A percentile compares a stretch with the other conserved stretches of the same genome.
These are phyloP conservation scores for Scaptomyza polygonia DNA, from an alignment of 2,888 invertebrate genomes.

Conservation along the genomic window DNA sequence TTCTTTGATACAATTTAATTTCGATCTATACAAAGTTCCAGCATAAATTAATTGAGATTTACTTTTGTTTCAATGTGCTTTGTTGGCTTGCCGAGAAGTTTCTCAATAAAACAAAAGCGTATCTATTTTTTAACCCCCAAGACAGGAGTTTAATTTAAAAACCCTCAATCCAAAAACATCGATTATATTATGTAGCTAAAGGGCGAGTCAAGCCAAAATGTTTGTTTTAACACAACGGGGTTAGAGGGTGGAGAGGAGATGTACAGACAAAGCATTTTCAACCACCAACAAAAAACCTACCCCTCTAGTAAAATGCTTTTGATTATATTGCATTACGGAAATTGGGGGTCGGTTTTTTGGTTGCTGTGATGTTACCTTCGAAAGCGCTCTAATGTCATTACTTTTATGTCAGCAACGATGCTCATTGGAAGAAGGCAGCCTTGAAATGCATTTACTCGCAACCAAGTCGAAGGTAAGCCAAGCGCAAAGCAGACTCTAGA, in stretches of 20 bases:
- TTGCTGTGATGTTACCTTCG: slow-evolving; percentile 41
- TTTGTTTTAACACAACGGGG: slow-evolving; percentile 57
- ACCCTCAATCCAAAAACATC: slow-evolving; percentile 40
- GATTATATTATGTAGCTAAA: slow-evolving; percentile 70
- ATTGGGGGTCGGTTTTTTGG: slow-evolving; percentile 40
- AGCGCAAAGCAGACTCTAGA: neutral
- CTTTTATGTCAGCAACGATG: slow-evolving; percentile 58
- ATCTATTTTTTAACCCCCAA: slow-evolving; percentile 10
- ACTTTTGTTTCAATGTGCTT: slow-evolving; percentile 2
- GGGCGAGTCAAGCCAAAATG: slow-evolving; percentile 43
- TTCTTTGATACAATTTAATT: neutral
- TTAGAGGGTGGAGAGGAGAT: too few relatives aligned
- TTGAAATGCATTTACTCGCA: slow-evolving; percentile 34
- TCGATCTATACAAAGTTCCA: neutral
- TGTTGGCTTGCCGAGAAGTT: slow-evolving; percentile 1
- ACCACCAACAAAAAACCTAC: slow-evolving; percentile 55
- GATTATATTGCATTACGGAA: slow-evolving; percentile 57
- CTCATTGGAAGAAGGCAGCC: slow-evolving; percentile 33
- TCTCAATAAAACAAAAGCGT: slow-evolving; percentile 3
- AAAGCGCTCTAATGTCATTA: slow-evolving; percentile 48
- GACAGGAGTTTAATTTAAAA: slow-evolving; percentile 41
- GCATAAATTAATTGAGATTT: neutral
- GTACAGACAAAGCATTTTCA: slow-evolving; percentile 24
- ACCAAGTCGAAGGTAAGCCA: slow-evolving; percentile 13
- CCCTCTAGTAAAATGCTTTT: slow-evolving; percentile 17